These are phyloP conservation scores for Leptoteleia sp. DNA, from an alignment of 1,140 invertebrate genomes.

Conservation along the genomic window DNA sequence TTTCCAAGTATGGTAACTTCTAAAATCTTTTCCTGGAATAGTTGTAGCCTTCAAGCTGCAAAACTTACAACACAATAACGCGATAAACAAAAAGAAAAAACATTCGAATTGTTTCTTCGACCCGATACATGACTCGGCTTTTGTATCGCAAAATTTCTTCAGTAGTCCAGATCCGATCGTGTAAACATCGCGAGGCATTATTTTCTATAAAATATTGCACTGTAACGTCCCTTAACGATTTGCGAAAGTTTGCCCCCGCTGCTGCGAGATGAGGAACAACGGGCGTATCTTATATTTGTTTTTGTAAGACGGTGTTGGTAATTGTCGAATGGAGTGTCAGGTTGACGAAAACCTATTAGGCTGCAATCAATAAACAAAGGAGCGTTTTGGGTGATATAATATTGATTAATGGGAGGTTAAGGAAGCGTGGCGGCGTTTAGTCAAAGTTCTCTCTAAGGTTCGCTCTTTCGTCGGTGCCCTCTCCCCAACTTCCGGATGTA, in stretches of 20 bases:
- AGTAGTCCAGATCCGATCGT: too few species aligned
- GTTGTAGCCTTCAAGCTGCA: too few species aligned
- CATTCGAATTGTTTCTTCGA: too few species aligned
- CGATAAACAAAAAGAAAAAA: too few species aligned
- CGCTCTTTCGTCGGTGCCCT: constrained; percentile 64
- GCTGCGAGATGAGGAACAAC: constrained; percentile 58
- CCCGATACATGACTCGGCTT: too few species aligned
- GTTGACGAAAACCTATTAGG: constrained; percentile 80
- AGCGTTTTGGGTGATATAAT: constrained; percentile 81
- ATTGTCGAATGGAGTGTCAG: constrained; percentile 68
- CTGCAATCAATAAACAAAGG: constrained; percentile 81
- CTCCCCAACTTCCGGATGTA: constrained; percentile 63
- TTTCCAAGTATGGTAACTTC: too few species aligned
- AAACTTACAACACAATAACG: too few species aligned
- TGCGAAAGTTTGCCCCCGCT: constrained; percentile 44
- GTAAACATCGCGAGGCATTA: too few species aligned
- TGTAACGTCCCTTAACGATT: constrained; percentile 38
- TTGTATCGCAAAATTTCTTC: constrained; percentile 2
- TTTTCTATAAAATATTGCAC: constrained; percentile 9
- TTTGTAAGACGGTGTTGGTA: constrained; percentile 64
- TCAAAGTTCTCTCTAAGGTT: constrained; percentile 81
- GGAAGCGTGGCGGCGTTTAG: constrained; percentile 81
- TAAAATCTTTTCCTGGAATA: too few species aligned
- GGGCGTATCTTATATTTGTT: constrained; percentile 61
- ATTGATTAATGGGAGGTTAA: constrained; percentile 82